Evolutionary conservation across 1,140 invertebrate genomes (phyloP), one percentile per base, ranked within the genome.

Genomic region (Hylaeus anthracinus): DNA sequence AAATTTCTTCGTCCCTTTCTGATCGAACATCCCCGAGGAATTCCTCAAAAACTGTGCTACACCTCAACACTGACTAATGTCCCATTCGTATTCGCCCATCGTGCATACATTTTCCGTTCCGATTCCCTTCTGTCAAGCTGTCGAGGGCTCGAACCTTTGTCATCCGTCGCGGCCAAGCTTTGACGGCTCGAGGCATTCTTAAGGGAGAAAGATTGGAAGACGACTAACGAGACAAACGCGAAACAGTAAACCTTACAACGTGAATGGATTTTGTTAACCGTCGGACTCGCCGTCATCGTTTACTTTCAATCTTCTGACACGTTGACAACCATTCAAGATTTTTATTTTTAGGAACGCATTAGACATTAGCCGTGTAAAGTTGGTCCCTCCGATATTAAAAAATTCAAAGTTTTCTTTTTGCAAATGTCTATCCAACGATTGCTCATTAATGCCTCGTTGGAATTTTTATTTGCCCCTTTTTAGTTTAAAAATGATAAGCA

Each of bases 61-160:
- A 45, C n/a, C 48, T 61, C 70, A 61, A n/a, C 56, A 12, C n/a
- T 10, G 43, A 72, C 70, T 61, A 72, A 72, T 72, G 43, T 61
- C 10, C 43, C 56, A 56, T 56, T 70, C 37, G 51, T 70, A 70
- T 41, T 41, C 51, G 26, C 37, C 26, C 51, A 5, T 15, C 26
- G 56, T 43, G 56, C 43, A 61, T 60, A 72, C 43, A 72, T 60
- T 72, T 72, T 72, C 56, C 58, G 43, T 61, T 72, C 9, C 56
- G 43, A 41, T 72, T 72, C 56, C n/a, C n/a, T 61, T 72, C 56
- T 61, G 56, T 61, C 41, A 41, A 72, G 56, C 70, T 61, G 70
- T 72, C 70, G 10, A 37, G 41, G 9, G n/a, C n/a, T 72, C 41
- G 51, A 72, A 72, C 60, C 14, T 72, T 48, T 61, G 56, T 48